These are phyloP conservation scores for Chascanopsetta lugubris DNA, from an alignment of 2,113 vertebrate species.

Conservation along the genomic window DNA sequence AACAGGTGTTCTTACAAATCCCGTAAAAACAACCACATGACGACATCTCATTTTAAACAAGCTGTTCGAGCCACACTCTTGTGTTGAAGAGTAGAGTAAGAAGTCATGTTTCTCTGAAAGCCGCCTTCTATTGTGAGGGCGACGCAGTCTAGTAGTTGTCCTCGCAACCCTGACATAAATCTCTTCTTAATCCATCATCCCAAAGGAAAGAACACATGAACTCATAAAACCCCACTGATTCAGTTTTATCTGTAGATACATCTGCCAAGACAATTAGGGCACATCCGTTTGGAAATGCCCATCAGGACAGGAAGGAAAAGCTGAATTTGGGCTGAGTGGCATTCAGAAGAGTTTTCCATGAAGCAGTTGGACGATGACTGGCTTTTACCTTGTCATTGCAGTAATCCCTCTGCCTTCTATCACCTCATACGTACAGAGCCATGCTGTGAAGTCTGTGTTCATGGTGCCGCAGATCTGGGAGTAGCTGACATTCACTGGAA, in stretches of 20 bases:
- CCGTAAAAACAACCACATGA: background rate
- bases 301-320: slow-evolving; percentile 30
- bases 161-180: background rate
- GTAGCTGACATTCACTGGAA: background rate
- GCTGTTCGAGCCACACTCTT: background rate
- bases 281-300: slow-evolving; percentile 14
- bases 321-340: slow-evolving; percentile 10
- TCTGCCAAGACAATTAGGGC: slow-evolving; percentile 23
- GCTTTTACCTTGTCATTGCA: slow-evolving; percentile 63
- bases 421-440: slow-evolving; percentile 53
- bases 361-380: slow-evolving; percentile 52
- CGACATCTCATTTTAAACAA: background rate
- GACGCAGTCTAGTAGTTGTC: background rate
- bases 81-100: background rate
- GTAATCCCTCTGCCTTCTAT: slow-evolving; percentile 58
- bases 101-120: background rate
- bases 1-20: background rate
- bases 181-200: background rate
- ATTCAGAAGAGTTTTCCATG: slow-evolving; percentile 54
- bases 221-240: background rate
- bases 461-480: slow-evolving; percentile 11
- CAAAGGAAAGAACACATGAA: background rate
- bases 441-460: background rate
- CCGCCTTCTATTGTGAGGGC: background rate
- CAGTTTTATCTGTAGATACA: background rate